Percentiles rank a stretch among this genome's conserved stretches.
phyloP scores from a whole-genome alignment of 1,140 invertebrate genomes.

The Drosophila equinoxialis region DNA sequence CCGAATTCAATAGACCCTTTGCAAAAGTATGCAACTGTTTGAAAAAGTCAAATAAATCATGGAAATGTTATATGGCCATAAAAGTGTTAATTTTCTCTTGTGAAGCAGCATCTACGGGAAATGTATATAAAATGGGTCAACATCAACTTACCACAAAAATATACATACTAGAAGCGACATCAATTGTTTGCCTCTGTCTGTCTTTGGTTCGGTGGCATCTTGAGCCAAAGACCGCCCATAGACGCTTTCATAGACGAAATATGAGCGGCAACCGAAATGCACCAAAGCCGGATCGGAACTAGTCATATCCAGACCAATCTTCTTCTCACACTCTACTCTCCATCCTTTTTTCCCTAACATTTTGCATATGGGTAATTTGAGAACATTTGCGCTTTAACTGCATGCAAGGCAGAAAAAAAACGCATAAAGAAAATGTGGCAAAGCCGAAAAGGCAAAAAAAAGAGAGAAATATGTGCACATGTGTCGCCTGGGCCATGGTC shows the following conservation, averaged over 20 bases:
- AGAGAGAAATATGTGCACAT: constrained; percentile 61
- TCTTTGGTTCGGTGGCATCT: constrained; percentile 51
- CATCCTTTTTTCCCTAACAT: constrained; percentile 20
- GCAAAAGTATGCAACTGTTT: not conserved
- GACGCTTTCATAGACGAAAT: constrained; percentile 71
- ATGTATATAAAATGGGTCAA: constrained; percentile 30
- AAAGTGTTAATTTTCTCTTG: not conserved
- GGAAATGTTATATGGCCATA: constrained; percentile 1
- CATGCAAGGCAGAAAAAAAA: constrained; percentile 57
- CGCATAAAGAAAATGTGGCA: constrained; percentile 36
- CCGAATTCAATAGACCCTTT: not conserved
- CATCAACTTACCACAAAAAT: constrained; percentile 47
- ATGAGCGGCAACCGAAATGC: constrained; percentile 77
- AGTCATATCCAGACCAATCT: constrained; percentile 46
- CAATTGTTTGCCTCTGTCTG: constrained; percentile 16
- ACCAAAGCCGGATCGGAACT: constrained; percentile 55
- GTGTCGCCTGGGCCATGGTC: constrained; percentile 53
- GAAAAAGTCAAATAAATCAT: not conserved
- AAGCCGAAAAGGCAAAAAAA: constrained; percentile 38
- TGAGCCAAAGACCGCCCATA: constrained; percentile 41
- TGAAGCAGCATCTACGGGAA: not conserved
- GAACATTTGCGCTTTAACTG: constrained; percentile 79
- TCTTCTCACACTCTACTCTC: constrained; percentile 31
- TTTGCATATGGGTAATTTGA: constrained; percentile 78
- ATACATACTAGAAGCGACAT: constrained; percentile 23